Percentiles rank a stretch among this genome's conserved stretches.
Evolutionary conservation across 2,888 invertebrate species (phyloP).

Genomic region (Esperia sulphurella): DNA sequence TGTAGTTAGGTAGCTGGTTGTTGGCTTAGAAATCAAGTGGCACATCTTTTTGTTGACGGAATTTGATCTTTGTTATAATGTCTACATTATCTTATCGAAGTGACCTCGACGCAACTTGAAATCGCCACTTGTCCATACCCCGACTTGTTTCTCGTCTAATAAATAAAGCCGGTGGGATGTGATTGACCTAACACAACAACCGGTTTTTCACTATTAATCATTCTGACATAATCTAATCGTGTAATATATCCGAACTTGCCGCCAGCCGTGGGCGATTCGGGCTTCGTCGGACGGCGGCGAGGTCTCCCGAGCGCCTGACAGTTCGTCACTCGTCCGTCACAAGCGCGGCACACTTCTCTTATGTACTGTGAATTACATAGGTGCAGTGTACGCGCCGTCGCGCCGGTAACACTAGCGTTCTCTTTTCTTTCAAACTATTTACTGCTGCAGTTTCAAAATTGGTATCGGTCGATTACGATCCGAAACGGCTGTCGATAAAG

Average conservation of each 20-base stretch:
- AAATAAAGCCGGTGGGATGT: constrained; percentile 37
- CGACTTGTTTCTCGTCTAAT: constrained; percentile 33
- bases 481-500: constrained; percentile 21
- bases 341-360: constrained; percentile 60
- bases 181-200: constrained; percentile 60
- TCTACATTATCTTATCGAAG: constrained; percentile 20
- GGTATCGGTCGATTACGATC: constrained; percentile 38
- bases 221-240: constrained; percentile 61
- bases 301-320: constrained; percentile 61
- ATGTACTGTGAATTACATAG: constrained; percentile 61
- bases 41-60: not conserved
- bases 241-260: constrained; percentile 41
- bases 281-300: constrained; percentile 31
- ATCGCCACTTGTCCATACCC: constrained; percentile 38
- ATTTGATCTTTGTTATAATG: too few relatives aligned
- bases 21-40: not conserved
- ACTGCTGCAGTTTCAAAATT: constrained; percentile 50
- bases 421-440: constrained; percentile 46
- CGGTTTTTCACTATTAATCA: constrained; percentile 55
- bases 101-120: constrained; percentile 21
- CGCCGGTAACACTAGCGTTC: constrained; percentile 50
- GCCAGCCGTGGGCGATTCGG: constrained; percentile 17
- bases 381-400: constrained; percentile 52
- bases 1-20: not conserved
- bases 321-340: constrained; percentile 71